Evolutionary conservation across 1,140 invertebrate genomes (phyloP).

Genomic region (Arion vulgaris): DNA sequence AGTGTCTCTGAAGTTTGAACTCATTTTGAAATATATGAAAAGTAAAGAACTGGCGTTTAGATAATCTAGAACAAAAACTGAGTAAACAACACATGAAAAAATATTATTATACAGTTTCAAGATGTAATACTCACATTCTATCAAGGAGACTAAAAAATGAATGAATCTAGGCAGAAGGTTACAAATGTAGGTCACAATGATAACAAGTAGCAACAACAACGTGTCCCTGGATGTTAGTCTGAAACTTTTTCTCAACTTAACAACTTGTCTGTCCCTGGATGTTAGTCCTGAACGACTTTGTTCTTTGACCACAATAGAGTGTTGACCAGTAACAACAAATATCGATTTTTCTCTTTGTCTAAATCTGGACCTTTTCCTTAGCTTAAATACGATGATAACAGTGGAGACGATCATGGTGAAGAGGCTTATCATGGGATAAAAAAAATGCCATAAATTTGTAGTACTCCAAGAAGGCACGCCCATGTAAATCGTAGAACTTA

Average conservation of each 20-base stretch:
- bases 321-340: not conserved
- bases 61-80: not conserved
- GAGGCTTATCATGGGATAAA: conserved; percentile 3
- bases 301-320: not conserved
- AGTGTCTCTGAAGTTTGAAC: conserved; percentile 12
- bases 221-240: no score
- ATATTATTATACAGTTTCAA: conserved; percentile 2
- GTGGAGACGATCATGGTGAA: not conserved
- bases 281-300: not conserved
- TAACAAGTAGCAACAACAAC: not conserved
- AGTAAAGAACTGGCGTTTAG: not conserved
- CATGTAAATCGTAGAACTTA: not conserved
- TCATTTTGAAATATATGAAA: not conserved
- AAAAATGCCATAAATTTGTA: not conserved
- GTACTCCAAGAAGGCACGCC: not conserved
- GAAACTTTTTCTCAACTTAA: no score
- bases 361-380: not conserved
- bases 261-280: not conserved
- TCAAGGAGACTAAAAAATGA: not conserved
- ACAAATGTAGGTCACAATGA: not conserved
- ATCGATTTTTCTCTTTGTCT: not conserved
- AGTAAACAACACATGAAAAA: not conserved
- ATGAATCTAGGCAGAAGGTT: not conserved
- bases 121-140: not conserved
- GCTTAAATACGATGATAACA: not conserved